Conservation (phyloP, 1,140 invertebrate genomes). For the Panagrolaimus sp. region DNA sequence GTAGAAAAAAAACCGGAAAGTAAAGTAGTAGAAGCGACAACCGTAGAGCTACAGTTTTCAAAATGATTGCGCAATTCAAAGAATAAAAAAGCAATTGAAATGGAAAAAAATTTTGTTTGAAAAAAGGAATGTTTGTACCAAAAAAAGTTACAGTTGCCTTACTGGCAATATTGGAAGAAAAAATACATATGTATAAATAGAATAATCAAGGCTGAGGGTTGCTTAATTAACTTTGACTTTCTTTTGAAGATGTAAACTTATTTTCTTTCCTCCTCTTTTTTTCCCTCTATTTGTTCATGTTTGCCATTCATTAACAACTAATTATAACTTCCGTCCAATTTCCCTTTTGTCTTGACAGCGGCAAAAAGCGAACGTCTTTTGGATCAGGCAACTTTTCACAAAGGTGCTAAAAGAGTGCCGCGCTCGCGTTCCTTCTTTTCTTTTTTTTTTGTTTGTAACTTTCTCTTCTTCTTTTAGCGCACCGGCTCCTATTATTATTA, state of each 20-base stretch:
- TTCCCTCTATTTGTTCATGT: not conserved
- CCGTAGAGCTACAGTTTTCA: too few species aligned
- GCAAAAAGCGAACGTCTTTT: not conserved
- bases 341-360: not conserved
- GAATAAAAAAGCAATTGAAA: too few species aligned
- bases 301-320: constrained; percentile 12
- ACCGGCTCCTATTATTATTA: not conserved
- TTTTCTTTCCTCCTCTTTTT: not conserved
- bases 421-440: too few species aligned
- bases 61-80: too few species aligned
- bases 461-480: constrained; percentile 9
- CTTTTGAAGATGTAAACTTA: constrained; percentile 3
- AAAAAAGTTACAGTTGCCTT: too few species aligned
- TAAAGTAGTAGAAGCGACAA: too few species aligned
- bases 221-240: constrained; percentile 10
- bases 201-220: not conserved
- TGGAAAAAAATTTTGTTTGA: too few species aligned
- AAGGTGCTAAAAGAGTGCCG: constrained; percentile 11
- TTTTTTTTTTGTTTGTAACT: not conserved
- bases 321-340: constrained; percentile 14
- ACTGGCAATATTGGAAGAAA: too few species aligned
- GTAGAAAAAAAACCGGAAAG: too few species aligned
- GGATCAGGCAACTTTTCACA: constrained; percentile 4
- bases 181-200: too few species aligned
- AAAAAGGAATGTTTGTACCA: too few species aligned